Evolutionary conservation across 2,113 vertebrate genomes (phyloP), one percentile per base, ranked within the genome.

Genomic region (Austrofundulus limnaeus): DNA sequence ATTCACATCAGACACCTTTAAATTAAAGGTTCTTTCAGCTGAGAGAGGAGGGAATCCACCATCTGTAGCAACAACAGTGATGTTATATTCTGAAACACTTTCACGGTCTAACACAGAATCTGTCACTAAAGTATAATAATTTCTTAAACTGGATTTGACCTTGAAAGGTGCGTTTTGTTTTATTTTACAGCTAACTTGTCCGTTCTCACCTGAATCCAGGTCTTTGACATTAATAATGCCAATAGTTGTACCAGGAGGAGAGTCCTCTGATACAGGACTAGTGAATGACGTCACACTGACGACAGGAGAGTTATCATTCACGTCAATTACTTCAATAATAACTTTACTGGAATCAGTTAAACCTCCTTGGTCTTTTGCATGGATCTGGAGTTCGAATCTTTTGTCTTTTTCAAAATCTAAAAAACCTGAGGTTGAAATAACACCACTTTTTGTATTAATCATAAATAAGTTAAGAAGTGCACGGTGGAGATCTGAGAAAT

Each of bases 381-480:
- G 83, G 5, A 93, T 77, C 19, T 88, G 84, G 0, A 93, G 81
- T 3, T 90, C 74, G 57, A 91, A 90, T 0, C 0, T 57, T n/a
- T 78, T 78, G 4, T 70, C 61, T 13, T 11, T 87, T 82, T 94
- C 92, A 0, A 81, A 93, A 47, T 94, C 91, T 13, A 94, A 37
- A 5, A 11, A 9, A 5, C 25, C 50, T 11, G 10, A 11, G 7
- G n/a, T n/a, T 4, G 5, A 34, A 11, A 52, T 34, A 0, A 13
- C n/a, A 4, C 50, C 50, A 2, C 3, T 34, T n/a, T 17, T 31
- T 52, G n/a, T 17, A n/a, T 52, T 21, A 15, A 52, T 34, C 2
- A 1, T 2, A 34, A 52, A 52, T 2, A 52, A 31, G 2, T 34
- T 9, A 15, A 5, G 10, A 12, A 19, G 50, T 2, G 17, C 50